Evolutionary conservation across 2,113 vertebrate genomes (phyloP).

Genomic region (Actinemys pallida): DNA sequence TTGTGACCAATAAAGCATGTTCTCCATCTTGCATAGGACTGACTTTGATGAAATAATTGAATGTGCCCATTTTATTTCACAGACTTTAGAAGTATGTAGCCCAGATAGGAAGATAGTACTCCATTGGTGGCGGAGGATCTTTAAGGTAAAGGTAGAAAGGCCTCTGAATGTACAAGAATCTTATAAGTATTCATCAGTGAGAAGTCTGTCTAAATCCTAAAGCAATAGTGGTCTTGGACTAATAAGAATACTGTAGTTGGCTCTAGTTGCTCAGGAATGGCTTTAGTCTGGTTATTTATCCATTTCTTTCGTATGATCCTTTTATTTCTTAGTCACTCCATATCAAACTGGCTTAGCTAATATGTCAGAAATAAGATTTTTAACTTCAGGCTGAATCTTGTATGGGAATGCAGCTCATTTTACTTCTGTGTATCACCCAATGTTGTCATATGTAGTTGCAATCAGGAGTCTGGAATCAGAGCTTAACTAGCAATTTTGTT

Average conservation of each 20-base stretch:
- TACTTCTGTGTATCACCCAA: accelerated
- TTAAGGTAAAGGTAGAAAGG: not conserved
- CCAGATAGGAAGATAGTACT: not conserved
- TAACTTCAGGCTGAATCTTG: accelerated
- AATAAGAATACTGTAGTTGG: accelerated
- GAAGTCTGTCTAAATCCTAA: not conserved
- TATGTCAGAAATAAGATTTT: not conserved
- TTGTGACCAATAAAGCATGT: not conserved
- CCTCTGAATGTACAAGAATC: not conserved
- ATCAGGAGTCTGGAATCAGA: not conserved
- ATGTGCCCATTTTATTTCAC: not conserved
- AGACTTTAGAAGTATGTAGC: not conserved
- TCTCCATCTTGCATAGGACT: not conserved
- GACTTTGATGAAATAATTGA: not conserved
- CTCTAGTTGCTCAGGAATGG: not conserved
- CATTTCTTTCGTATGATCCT: not conserved
- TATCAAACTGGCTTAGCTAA: not conserved
- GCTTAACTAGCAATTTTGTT: not conserved
- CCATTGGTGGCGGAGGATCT: not conserved
- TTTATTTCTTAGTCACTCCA: not conserved
- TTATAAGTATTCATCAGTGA: not conserved
- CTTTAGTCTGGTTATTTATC: not conserved
- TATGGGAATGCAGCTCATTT: not conserved
- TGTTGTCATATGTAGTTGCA: not conserved
- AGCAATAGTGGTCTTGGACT: not conserved